phyloP scores from a whole-genome alignment of 2,113 vertebrate genomes.

The Tupaia tana region DNA sequence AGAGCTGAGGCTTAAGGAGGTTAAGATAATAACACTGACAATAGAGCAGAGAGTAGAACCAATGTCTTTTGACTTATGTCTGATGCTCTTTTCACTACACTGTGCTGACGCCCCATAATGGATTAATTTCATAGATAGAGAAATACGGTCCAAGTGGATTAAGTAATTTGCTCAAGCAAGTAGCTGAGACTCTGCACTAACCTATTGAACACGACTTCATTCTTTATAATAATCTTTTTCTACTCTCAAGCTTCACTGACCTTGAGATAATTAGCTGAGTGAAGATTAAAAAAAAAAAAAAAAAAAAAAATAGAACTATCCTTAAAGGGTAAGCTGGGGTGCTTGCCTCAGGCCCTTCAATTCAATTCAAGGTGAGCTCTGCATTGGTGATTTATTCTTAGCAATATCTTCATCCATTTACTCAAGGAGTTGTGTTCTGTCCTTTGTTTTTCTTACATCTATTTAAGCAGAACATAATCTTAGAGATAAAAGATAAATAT shows the following conservation, averaged over 20 bases:
- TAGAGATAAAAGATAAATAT: too few species aligned
- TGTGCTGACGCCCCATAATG: neutral
- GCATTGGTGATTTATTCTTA: neutral
- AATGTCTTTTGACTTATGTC: neutral
- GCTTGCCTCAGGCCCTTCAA: neutral
- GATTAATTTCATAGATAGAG: constrained; percentile 60
- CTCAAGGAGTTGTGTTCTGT: neutral
- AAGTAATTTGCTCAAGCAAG: constrained; percentile 60
- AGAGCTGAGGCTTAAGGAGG: neutral
- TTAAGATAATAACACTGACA: neutral
- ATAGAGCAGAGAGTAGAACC: neutral
- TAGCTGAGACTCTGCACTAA: constrained; percentile 13
- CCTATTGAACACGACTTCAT: neutral
- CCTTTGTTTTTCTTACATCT: constrained; percentile 11
- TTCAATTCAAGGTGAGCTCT: neutral
- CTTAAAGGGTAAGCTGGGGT: neutral
- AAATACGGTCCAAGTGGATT: constrained; percentile 55
- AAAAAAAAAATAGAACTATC: constrained; percentile 25
- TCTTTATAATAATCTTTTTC: constrained; percentile 48
- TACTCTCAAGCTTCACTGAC: constrained; percentile 25
- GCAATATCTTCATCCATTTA: neutral
- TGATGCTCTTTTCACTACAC: neutral
- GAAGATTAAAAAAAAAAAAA: constrained; percentile 14
- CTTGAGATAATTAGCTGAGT: constrained; percentile 58
- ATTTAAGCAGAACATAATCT: constrained; percentile 25